Percentiles rank a stretch among this genome's conserved stretches.
Conservation (phyloP, 1,140 invertebrate genomes). For the Cotesia glomerata region DNA sequence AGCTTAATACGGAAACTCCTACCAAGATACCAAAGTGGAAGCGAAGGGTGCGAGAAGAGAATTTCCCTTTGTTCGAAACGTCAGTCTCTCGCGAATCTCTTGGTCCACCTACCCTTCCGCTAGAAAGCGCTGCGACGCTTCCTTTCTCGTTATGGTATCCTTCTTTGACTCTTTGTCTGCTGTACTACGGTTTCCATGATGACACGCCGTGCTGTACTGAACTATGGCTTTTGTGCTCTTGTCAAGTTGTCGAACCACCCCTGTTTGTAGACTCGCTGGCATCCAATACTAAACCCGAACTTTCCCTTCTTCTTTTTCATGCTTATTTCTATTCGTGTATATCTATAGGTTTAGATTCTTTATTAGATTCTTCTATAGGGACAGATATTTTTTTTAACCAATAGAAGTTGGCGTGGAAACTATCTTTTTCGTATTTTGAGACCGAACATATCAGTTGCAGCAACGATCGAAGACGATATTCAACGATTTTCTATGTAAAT, state of each 20-base stretch:
- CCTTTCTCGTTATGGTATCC: constrained; percentile 34
- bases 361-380: not conserved
- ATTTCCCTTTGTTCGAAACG: constrained; percentile 49
- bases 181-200: constrained; percentile 34
- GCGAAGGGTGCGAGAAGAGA: constrained; percentile 26
- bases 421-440: too few species aligned
- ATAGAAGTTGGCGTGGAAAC: too few species aligned
- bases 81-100: constrained; percentile 33
- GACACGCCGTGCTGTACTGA: not conserved
- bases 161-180: constrained; percentile 18
- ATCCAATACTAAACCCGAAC: constrained; percentile 54
- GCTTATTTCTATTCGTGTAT: not conserved
- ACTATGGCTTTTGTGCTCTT: constrained; percentile 58
- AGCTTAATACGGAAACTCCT: too few species aligned
- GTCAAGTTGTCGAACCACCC: constrained; percentile 63
- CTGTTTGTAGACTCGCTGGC: constrained; percentile 43
- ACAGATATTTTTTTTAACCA: too few species aligned
- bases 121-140: constrained; percentile 56
- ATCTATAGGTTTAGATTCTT: not conserved
- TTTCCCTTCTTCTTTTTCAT: constrained; percentile 28
- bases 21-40: not conserved
- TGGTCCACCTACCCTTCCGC: constrained; percentile 38
- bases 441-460: too few species aligned
- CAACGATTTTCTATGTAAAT: too few species aligned
- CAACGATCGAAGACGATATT: too few species aligned